phyloP scores from a whole-genome alignment of 2,888 invertebrate genomes.

The Drosophila mimetica region DNA sequence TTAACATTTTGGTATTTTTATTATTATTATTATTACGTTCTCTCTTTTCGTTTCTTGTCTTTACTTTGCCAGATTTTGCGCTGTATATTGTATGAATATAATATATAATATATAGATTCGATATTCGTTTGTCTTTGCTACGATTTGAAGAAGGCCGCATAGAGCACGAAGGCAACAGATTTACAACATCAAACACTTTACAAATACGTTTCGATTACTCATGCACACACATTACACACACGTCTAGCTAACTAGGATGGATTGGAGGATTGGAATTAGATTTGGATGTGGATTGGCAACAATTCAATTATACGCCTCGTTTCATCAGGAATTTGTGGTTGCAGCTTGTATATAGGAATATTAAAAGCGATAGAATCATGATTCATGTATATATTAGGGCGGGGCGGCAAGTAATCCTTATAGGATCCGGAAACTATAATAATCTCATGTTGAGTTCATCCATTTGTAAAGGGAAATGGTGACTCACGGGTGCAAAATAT shows the following conservation, averaged over 20 bases:
- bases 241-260: constrained; percentile 30
- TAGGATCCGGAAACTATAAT: not conserved
- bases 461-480: constrained; percentile 1
- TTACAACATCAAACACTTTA: constrained; percentile 75
- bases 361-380: constrained; percentile 33
- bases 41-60: constrained; percentile 30
- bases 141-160: constrained; percentile 75
- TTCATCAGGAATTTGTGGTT: constrained; percentile 6
- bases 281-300: constrained; percentile 18
- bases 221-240: constrained; percentile 30
- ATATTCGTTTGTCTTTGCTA: constrained; percentile 62
- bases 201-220: constrained; percentile 31
- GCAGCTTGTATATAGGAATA: constrained; percentile 40
- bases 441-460: constrained; percentile 1
- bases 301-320: not conserved
- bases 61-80: constrained; percentile 34
- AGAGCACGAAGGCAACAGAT: constrained; percentile 80
- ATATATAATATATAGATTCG: constrained; percentile 30
- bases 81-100: constrained; percentile 36
- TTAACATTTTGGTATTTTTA: constrained; percentile 16
- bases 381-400: constrained; percentile 6
- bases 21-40: constrained; percentile 16
- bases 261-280: constrained; percentile 2
- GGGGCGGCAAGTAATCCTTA: constrained; percentile 6
- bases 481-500: not conserved